Conservation (phyloP, 1,140 invertebrate genomes). For the Megalonaias nervosa region DNA sequence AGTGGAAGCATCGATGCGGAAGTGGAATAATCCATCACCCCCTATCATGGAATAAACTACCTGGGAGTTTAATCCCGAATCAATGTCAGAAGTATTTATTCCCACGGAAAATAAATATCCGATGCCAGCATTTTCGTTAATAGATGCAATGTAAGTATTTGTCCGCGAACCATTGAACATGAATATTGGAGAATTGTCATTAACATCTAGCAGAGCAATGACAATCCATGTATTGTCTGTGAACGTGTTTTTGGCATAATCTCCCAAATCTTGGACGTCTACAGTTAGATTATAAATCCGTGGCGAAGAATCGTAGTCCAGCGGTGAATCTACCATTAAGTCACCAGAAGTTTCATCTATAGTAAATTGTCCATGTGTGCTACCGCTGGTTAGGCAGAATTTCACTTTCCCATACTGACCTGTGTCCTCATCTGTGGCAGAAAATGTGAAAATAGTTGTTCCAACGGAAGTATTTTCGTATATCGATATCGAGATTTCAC, state of each 20-base stretch:
- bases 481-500: constrained; percentile 26
- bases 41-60: constrained; percentile 38
- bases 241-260: not conserved
- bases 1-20: constrained; percentile 35
- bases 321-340: constrained; percentile 34
- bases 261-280: constrained; percentile 36
- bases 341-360: constrained; percentile 38
- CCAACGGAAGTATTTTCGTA: constrained; percentile 11
- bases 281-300: constrained; percentile 32
- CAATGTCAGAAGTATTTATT: constrained; percentile 37
- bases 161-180: constrained; percentile 2
- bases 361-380: constrained; percentile 28
- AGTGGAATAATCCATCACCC: constrained; percentile 35
- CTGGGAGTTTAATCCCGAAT: constrained; percentile 42
- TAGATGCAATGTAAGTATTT: not conserved
- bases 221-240: constrained; percentile 34
- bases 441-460: no score
- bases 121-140: constrained; percentile 19
- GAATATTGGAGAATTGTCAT: constrained; percentile 81
- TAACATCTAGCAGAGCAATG: constrained; percentile 79
- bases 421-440: constrained; percentile 19
- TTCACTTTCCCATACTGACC: constrained; percentile 42
- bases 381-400: constrained; percentile 41
- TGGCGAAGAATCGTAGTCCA: constrained; percentile 51
- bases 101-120: constrained; percentile 1